phyloP scores from a whole-genome alignment of 1,140 invertebrate species.

The Cecropterus lyciades region DNA sequence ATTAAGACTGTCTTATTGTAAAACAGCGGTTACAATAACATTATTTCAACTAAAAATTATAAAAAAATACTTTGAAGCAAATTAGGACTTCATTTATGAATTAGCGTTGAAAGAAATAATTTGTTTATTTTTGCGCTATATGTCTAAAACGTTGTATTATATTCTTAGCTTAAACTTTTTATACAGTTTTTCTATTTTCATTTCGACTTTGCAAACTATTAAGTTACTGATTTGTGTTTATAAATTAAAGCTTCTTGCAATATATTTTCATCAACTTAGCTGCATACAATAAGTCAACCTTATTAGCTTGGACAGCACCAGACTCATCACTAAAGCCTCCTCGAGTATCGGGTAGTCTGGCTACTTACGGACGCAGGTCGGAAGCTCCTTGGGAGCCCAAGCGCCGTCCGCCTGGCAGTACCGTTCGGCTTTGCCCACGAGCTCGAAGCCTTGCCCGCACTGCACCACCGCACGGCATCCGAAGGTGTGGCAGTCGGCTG shows the following conservation, averaged over 20 bases:
- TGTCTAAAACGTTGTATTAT: too few species aligned
- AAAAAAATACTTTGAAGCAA: too few species aligned
- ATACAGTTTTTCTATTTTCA: too few species aligned
- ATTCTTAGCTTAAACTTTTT: too few species aligned
- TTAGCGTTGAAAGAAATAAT: too few species aligned
- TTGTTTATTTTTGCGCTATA: too few species aligned
- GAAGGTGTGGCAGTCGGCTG: slow-evolving; percentile 96
- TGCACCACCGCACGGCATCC: slow-evolving; percentile 96
- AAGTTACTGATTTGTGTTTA: too few species aligned
- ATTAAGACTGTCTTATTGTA: slow-evolving; percentile 7
- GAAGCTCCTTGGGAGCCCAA: slow-evolving; percentile 95
- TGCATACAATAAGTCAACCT: slow-evolving; percentile 1
- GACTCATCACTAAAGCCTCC: slow-evolving; percentile 66
- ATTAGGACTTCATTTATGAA: too few species aligned
- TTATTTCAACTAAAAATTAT: too few species aligned
- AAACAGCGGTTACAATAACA: neutral
- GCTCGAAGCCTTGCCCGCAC: slow-evolving; percentile 96
- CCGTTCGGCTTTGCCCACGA: slow-evolving; percentile 93
- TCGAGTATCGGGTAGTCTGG: slow-evolving; percentile 24
- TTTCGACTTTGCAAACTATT: too few species aligned
- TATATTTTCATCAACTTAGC: neutral
- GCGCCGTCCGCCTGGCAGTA: slow-evolving; percentile 94
- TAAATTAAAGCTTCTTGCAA: too few species aligned
- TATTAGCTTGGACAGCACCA: slow-evolving; percentile 2
- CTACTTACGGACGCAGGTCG: slow-evolving; percentile 93